A percentile compares a stretch with the other conserved stretches of the same genome.
Conservation (phyloP, 2,113 vertebrate genomes). For the Parotia lawesii region DNA sequence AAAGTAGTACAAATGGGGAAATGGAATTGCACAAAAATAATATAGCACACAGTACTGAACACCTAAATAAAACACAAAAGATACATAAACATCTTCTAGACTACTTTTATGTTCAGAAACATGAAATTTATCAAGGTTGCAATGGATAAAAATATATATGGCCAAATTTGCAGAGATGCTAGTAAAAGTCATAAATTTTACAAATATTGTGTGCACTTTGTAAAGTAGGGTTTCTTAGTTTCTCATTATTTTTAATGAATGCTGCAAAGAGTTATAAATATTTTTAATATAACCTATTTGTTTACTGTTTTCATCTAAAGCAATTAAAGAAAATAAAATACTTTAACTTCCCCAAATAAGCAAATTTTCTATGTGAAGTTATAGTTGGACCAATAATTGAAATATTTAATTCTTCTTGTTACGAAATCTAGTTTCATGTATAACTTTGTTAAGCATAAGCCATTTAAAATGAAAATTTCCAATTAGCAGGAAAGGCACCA, state of each 20-base stretch:
- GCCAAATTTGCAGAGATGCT: neutral
- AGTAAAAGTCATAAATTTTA: neutral
- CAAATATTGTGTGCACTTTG: neutral
- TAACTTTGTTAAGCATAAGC: neutral
- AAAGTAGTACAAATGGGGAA: neutral
- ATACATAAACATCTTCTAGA: neutral
- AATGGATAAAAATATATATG: neutral
- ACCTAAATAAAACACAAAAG: neutral
- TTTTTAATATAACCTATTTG: neutral
- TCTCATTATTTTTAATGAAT: neutral
- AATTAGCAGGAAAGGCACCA: neutral
- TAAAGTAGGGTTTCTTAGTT: neutral
- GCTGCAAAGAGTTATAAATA: neutral
- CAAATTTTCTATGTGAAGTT: neutral
- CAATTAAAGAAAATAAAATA: neutral
- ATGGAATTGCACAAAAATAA: neutral
- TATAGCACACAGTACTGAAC: neutral
- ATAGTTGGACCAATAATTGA: neutral
- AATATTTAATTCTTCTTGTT: neutral
- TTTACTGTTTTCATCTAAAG: neutral
- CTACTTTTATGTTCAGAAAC: neutral
- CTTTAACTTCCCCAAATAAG: neutral
- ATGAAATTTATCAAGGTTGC: neutral
- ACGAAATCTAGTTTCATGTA: neutral
- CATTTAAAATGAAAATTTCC: neutral